Conservation (phyloP, 1,140 invertebrate genomes). For the Drosophila sucinea region DNA sequence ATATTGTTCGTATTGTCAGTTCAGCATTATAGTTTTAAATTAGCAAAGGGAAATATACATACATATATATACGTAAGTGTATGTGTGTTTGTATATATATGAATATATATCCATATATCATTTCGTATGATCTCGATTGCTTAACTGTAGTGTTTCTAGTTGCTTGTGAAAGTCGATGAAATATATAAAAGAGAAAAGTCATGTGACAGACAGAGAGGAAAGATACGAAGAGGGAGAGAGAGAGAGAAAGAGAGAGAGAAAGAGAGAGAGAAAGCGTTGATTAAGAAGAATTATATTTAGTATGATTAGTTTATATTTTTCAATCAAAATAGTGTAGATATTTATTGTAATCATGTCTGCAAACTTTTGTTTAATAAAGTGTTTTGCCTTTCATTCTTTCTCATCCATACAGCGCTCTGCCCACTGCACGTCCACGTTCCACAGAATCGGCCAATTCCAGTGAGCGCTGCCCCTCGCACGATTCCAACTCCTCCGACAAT, state of each 20-base stretch:
- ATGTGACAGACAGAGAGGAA: neutral
- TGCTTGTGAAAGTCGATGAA: slow-evolving; percentile 32
- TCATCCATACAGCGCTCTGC: slow-evolving; percentile 87
- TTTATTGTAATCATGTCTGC: neutral
- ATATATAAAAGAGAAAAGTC: neutral
- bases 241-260: too few species aligned
- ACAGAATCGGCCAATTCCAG: slow-evolving; percentile 89
- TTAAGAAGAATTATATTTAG: too few species aligned
- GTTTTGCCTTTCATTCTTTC: slow-evolving; percentile 30
- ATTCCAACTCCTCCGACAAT: slow-evolving; percentile 86
- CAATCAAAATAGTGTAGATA: too few species aligned
- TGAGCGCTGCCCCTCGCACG: slow-evolving; percentile 87
- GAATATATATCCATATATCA: slow-evolving; percentile 26
- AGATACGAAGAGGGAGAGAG: too few species aligned
- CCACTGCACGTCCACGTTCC: slow-evolving; percentile 90
- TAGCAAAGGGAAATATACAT: too few species aligned
- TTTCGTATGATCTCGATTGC: slow-evolving; percentile 36
- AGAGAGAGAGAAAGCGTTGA: too few species aligned
- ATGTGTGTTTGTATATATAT: neutral
- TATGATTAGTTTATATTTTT: too few species aligned
- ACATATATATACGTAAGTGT: neutral
- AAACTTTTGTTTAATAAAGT: neutral
- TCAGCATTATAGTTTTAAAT: too few species aligned
- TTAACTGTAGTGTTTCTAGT: slow-evolving; percentile 16
- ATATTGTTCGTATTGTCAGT: slow-evolving; percentile 63